Conservation (phyloP, 2,888 invertebrate genomes). For the Anorthoa munda region DNA sequence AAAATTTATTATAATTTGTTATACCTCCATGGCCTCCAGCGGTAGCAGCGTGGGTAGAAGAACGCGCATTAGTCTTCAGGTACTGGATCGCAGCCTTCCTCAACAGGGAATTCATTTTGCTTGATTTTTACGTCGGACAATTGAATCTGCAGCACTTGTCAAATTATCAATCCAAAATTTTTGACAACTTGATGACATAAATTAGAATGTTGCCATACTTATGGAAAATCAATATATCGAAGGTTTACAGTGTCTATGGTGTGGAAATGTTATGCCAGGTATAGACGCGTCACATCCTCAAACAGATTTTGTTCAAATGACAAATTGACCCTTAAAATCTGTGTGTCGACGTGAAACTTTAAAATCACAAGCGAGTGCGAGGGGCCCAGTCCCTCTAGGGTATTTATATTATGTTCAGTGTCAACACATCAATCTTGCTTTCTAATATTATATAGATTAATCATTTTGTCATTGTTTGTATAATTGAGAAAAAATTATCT, state of each 20-base stretch:
- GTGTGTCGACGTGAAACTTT: not conserved
- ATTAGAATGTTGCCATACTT: conserved; percentile 27
- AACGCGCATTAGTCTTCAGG: conserved; percentile 85
- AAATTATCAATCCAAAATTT: conserved; percentile 4
- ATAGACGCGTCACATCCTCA: not conserved
- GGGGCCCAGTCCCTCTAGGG: too few species aligned
- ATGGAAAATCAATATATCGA: conserved; percentile 31
- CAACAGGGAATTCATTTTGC: conserved; percentile 88
- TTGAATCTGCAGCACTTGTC: conserved; percentile 35
- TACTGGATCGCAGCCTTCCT: conserved; percentile 85
- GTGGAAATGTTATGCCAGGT: not conserved
- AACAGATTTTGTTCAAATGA: too few species aligned
- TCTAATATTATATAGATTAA: too few species aligned
- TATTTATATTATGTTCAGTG: too few species aligned
- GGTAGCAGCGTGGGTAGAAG: conserved; percentile 83
- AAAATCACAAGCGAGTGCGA: not conserved
- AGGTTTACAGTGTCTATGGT: not conserved
- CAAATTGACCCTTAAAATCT: too few species aligned
- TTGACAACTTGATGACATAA: conserved; percentile 43
- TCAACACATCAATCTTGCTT: too few species aligned
- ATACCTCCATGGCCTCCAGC: conserved; percentile 88
- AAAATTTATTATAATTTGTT: conserved; percentile 57
- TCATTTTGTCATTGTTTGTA: too few species aligned
- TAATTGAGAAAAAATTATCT: too few species aligned
- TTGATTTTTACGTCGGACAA: conserved; percentile 1